Conservation (phyloP, 2,797 vertebrate species). For the Oreonectes daqikongensis region DNA sequence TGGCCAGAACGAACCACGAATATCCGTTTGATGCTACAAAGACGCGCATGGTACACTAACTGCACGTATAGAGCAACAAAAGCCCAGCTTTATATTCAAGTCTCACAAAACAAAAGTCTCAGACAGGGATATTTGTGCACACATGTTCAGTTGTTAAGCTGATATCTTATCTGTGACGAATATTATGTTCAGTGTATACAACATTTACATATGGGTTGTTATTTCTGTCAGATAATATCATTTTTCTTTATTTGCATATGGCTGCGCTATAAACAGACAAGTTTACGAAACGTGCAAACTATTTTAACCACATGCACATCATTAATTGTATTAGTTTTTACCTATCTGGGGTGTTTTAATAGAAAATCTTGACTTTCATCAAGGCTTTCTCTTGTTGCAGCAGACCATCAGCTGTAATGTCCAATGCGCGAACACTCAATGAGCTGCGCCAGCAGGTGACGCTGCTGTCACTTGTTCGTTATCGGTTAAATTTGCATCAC, state of each 20-base stretch:
- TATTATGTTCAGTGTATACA: not conserved
- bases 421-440: not conserved
- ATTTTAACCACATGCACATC: not conserved
- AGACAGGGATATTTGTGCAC: too few relatives aligned
- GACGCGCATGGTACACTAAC: not conserved
- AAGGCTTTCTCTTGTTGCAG: not conserved
- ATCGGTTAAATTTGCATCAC: too few relatives aligned
- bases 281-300: not conserved
- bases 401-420: not conserved
- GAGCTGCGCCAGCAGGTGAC: constrained; percentile 46
- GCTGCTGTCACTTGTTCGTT: constrained; percentile 9
- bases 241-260: constrained; percentile 29
- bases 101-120: not conserved
- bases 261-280: too few relatives aligned
- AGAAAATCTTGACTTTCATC: not conserved
- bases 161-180: not conserved
- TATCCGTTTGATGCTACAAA: not conserved
- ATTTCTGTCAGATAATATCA: constrained; percentile 1
- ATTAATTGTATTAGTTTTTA: not conserved
- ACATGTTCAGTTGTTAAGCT: not conserved
- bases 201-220: constrained; percentile 16
- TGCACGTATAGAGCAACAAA: not conserved
- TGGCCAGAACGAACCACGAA: not conserved
- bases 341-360: not conserved
- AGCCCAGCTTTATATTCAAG: not conserved